phyloP scores from a whole-genome alignment of 2,113 vertebrate genomes.

The Brevimyrus niger region DNA sequence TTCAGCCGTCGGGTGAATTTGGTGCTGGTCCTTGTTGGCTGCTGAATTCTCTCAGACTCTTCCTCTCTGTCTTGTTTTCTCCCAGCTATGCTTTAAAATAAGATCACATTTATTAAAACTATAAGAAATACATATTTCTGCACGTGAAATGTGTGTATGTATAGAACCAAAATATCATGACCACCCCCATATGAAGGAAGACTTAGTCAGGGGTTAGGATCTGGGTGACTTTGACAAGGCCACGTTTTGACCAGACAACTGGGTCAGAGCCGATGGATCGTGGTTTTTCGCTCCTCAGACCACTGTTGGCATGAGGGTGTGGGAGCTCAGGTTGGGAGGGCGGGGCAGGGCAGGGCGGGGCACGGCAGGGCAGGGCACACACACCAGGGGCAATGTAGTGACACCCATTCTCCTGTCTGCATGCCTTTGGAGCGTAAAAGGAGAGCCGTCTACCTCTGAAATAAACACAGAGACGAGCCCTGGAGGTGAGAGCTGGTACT shows the following conservation, averaged over 20 bases:
- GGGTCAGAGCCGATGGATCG: no score
- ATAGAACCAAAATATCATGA: neutral
- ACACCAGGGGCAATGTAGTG: neutral
- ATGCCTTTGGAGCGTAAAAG: neutral
- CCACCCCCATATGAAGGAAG: no score
- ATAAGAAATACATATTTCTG: neutral
- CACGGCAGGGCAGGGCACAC: neutral
- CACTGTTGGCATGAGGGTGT: no score
- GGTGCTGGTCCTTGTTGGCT: neutral
- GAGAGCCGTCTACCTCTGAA: neutral
- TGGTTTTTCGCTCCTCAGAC: no score
- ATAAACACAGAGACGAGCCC: neutral
- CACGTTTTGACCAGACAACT: neutral
- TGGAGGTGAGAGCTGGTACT: neutral
- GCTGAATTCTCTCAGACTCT: neutral
- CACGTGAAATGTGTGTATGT: neutral
- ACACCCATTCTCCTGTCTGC: neutral
- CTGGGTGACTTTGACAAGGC: neutral
- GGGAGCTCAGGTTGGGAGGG: no score
- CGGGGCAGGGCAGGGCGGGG: no score
- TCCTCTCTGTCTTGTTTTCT: neutral
- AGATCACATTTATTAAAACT: neutral
- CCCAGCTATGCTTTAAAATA: neutral
- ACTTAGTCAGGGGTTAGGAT: neutral
- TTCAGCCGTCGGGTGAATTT: neutral